These are phyloP conservation scores for Danio kyathit DNA, from an alignment of 2,797 vertebrate species.

Conservation along the genomic window DNA sequence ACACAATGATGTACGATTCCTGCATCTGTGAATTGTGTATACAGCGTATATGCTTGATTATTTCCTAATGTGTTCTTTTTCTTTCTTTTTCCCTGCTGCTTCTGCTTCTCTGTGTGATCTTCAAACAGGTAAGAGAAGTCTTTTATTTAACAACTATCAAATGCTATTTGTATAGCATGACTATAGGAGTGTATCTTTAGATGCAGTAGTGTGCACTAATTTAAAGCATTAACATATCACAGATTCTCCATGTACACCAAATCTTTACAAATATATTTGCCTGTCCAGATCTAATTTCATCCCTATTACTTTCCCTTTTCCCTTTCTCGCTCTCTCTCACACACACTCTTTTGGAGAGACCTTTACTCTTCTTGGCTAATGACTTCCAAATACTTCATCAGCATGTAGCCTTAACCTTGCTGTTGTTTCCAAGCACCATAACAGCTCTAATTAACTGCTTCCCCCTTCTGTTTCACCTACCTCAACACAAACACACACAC, in stretches of 20 bases:
- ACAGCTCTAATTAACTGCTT: conserved; percentile 63
- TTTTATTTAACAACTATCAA: background rate
- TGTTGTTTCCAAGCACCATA: conserved; percentile 64
- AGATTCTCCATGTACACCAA: conserved; percentile 78
- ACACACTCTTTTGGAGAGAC: conserved; percentile 50
- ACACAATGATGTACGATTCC: background rate
- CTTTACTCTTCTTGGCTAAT: conserved; percentile 62
- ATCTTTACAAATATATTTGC: conserved; percentile 84
- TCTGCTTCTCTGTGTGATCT: conserved; percentile 15
- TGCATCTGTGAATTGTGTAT: background rate
- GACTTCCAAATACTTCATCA: conserved; percentile 65
- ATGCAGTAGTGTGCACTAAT: conserved; percentile 64
- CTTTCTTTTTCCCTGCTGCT: background rate
- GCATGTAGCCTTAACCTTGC: conserved; percentile 63
- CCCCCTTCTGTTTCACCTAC: conserved; percentile 55
- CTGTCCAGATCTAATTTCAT: conserved; percentile 25
- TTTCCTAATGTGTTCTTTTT: conserved; percentile 15
- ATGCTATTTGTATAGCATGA: conserved; percentile 29
- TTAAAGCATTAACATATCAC: conserved; percentile 65
- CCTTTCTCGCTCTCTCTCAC: background rate
- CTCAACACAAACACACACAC: conserved; percentile 54
- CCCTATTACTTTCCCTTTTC: conserved; percentile 16
- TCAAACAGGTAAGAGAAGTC: conserved; percentile 46
- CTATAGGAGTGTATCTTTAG: conserved; percentile 32
- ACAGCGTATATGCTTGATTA: background rate